These are phyloP conservation scores for Centropus bengalensis DNA, from an alignment of 2,113 vertebrate species.

Conservation along the genomic window DNA sequence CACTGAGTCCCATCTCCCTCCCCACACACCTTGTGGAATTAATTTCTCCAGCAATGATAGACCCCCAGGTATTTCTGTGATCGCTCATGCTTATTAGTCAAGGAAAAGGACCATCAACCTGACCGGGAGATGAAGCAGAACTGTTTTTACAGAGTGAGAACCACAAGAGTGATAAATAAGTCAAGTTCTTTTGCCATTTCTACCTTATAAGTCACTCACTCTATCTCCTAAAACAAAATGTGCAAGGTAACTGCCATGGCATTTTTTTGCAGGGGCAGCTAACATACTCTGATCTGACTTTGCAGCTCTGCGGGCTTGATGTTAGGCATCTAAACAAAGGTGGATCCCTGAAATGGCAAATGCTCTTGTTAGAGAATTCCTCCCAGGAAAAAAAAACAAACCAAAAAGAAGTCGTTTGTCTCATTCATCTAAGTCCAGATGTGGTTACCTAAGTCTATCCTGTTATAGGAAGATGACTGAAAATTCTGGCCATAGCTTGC, in stretches of 20 bases:
- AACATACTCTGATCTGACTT: neutral
- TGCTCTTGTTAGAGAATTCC: neutral
- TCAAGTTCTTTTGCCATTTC: neutral
- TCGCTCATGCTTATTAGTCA: neutral
- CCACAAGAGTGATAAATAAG: neutral
- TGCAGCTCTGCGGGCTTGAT: neutral
- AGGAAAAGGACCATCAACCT: neutral
- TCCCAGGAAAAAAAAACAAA: neutral
- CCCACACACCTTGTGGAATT: neutral
- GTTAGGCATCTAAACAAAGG: neutral
- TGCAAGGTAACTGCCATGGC: rapidly evolving
- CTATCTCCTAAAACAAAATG: neutral
- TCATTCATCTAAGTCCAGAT: neutral
- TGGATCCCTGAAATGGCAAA: neutral
- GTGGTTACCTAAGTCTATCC: neutral
- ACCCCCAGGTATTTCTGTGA: neutral
- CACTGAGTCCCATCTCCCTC: neutral
- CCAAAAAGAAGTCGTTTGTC: neutral
- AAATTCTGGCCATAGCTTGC: neutral
- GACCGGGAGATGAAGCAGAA: neutral
- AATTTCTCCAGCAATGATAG: neutral
- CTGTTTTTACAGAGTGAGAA: neutral
- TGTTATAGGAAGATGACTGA: neutral
- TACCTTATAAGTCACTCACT: neutral
- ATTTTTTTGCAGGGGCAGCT: neutral